Evolutionary conservation across 2,113 vertebrate species (phyloP).

Genomic region (Raja brachyura): DNA sequence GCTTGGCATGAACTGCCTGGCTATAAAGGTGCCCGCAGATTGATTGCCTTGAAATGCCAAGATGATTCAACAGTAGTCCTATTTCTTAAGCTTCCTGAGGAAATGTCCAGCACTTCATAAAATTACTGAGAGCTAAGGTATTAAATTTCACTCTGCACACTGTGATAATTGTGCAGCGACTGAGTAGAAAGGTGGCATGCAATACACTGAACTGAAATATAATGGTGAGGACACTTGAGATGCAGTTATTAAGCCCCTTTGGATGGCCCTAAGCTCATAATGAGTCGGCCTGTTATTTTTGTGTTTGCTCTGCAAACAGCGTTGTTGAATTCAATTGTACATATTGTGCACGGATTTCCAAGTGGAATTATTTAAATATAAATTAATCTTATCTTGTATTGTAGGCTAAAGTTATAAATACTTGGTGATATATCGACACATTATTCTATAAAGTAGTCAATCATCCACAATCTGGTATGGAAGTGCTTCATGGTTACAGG

Average conservation of each 20-base stretch:
- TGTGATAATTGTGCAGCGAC: constrained; percentile 44
- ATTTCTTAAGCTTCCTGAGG: constrained; percentile 31
- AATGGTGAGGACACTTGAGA: constrained; percentile 47
- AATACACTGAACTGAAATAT: constrained; percentile 49
- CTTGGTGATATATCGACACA: background rate
- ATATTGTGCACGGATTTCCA: background rate
- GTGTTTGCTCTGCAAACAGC: background rate
- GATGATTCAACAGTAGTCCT: background rate
- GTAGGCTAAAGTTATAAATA: background rate
- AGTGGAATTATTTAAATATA: background rate
- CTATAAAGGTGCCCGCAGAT: constrained; percentile 5
- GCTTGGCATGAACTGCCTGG: background rate
- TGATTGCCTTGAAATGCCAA: constrained; percentile 18
- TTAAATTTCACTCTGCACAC: constrained; percentile 40
- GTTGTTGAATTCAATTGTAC: background rate
- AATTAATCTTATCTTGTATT: background rate
- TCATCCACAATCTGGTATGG: background rate
- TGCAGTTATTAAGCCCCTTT: constrained; percentile 45
- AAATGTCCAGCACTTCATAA: constrained; percentile 34
- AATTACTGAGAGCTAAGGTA: background rate
- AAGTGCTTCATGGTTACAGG: background rate
- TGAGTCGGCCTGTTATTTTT: background rate
- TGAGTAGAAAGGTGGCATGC: constrained; percentile 48
- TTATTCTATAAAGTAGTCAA: background rate
- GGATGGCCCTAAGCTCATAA: constrained; percentile 39